These are phyloP conservation scores for Amblyornis subalaris DNA, from an alignment of 2,113 vertebrate species.

Conservation along the genomic window DNA sequence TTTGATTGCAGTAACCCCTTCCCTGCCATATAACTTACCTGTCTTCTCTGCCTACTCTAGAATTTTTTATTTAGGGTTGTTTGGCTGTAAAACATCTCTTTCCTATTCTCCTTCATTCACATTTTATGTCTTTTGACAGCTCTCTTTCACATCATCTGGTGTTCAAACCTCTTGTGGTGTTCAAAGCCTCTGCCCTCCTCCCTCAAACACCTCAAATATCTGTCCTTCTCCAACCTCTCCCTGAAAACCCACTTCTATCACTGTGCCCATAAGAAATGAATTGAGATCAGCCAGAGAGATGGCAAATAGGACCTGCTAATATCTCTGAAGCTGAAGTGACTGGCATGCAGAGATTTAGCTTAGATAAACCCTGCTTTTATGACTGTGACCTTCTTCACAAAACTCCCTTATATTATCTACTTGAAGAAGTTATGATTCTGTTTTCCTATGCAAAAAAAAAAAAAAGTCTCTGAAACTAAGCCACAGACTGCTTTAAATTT, in stretches of 20 bases:
- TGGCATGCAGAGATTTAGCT: not conserved
- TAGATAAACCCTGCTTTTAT: constrained; percentile 33
- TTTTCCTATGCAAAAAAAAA: not conserved
- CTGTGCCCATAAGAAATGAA: not conserved
- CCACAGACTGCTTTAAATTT: not conserved
- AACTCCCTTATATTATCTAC: not conserved
- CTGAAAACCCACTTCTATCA: not conserved
- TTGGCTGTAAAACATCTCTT: not conserved
- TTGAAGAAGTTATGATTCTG: constrained; percentile 11
- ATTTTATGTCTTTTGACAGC: not conserved
- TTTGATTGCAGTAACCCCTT: not conserved
- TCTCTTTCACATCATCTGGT: not conserved
- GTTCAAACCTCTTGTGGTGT: not conserved
- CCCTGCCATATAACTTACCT: not conserved
- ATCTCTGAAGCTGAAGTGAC: constrained; percentile 8
- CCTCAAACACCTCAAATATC: not conserved
- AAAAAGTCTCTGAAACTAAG: not conserved
- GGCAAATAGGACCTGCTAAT: not conserved
- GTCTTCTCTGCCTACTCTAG: not conserved
- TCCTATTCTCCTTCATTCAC: not conserved
- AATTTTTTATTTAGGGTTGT: not conserved
- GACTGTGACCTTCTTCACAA: not conserved
- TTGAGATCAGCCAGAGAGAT: not conserved
- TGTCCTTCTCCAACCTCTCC: not conserved
- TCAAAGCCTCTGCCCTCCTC: not conserved